Percentiles rank a stretch among this genome's conserved stretches.
These are phyloP conservation scores for Chiloscyllium plagiosum DNA, from an alignment of 2,113 vertebrate species.

Conservation along the genomic window DNA sequence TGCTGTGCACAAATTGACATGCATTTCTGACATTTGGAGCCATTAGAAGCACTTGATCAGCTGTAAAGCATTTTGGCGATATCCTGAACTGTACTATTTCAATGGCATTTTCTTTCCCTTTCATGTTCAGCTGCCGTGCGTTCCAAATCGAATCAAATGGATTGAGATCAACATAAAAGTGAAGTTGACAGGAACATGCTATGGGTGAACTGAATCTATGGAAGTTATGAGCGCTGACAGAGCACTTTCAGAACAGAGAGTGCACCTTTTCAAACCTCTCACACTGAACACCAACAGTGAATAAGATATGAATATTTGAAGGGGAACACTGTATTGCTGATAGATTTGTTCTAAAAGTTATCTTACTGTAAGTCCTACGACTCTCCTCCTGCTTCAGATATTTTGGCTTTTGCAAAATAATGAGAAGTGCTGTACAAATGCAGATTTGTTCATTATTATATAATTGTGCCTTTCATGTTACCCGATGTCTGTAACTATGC, in stretches of 20 bases:
- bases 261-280: not conserved
- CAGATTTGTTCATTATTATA: not conserved
- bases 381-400: not conserved
- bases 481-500: not conserved
- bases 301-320: not conserved
- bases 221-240: not conserved
- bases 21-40: not conserved
- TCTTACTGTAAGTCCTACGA: not conserved
- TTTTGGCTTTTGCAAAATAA: not conserved
- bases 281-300: not conserved
- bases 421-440: not conserved
- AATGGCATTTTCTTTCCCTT: not conserved
- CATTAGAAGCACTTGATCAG: not conserved
- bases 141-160: not conserved
- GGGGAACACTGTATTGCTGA: not conserved
- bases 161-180: not conserved
- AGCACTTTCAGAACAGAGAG: not conserved
- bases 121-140: not conserved
- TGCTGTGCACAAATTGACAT: not conserved
- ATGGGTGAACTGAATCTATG: too few species aligned
- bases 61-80: not conserved
- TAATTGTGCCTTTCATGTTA: not conserved
- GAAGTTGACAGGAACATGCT: not conserved
- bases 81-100: not conserved
- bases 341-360: not conserved